A percentile compares a stretch with the other conserved stretches of the same genome.
Conservation (phyloP, 2,797 vertebrate genomes). For the Cyclopterus lumpus region DNA sequence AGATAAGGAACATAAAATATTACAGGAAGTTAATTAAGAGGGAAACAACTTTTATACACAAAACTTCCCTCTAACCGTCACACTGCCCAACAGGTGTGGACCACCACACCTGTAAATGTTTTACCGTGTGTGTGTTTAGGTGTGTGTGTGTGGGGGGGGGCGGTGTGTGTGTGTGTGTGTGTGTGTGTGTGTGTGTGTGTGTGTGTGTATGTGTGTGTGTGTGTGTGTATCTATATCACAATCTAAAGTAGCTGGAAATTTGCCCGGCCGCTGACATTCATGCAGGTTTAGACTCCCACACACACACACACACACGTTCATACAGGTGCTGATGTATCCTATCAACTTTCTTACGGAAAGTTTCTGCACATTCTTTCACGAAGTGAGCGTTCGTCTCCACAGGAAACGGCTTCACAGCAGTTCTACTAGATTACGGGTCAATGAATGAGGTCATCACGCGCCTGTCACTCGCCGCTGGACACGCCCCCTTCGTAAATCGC, state of each 20-base stretch:
- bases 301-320: not conserved
- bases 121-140: not conserved
- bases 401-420: not conserved
- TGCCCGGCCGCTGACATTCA: not conserved
- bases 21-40: not conserved
- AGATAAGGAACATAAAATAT: not conserved
- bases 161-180: not conserved
- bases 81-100: constrained; percentile 28
- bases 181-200: constrained; percentile 7
- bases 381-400: not conserved
- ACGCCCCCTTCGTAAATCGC: too few relatives aligned
- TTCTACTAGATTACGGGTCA: too few relatives aligned
- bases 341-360: not conserved
- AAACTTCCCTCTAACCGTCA: constrained; percentile 17
- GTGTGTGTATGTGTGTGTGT: not conserved
- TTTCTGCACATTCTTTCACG: not conserved
- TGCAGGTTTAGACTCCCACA: not conserved
- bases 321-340: not conserved
- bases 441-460: too few relatives aligned
- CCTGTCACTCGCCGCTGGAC: too few relatives aligned
- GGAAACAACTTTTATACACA: not conserved
- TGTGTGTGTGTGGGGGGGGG: too few relatives aligned
- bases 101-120: constrained; percentile 25
- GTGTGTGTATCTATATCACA: not conserved
- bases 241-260: not conserved